phyloP scores from a whole-genome alignment of 2,888 invertebrate species.

The Lithophane ornitopus region DNA sequence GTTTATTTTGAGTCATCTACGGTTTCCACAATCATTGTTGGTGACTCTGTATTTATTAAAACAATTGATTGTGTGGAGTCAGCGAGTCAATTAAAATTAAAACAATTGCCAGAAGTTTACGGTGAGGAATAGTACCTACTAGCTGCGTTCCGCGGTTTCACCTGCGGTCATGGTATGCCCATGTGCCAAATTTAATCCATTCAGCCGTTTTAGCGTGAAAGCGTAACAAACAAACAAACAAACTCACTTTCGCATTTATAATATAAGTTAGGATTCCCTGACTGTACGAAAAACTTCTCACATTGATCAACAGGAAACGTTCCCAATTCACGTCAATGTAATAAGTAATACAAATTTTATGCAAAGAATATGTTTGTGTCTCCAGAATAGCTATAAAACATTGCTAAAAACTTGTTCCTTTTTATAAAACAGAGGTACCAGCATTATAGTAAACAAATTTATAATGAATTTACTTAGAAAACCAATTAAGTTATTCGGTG shows the following conservation, averaged over 20 bases:
- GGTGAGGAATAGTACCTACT: background rate
- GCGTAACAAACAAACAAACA: too few relatives aligned
- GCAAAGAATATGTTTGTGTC: background rate
- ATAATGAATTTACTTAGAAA: background rate
- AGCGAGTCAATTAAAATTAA: constrained; percentile 30
- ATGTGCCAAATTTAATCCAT: too few relatives aligned
- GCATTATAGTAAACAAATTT: background rate
- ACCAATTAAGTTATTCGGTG: constrained; percentile 3
- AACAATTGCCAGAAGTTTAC: background rate
- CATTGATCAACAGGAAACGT: constrained; percentile 6
- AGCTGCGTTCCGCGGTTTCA: too few relatives aligned
- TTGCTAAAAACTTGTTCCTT: constrained; percentile 3
- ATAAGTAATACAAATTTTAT: background rate
- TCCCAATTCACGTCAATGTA: background rate
- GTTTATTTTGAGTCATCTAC: constrained; percentile 1
- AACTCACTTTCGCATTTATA: too few relatives aligned
- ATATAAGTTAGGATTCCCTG: too few relatives aligned
- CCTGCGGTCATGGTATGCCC: too few relatives aligned
- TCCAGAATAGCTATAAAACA: background rate
- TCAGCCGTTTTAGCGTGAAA: too few relatives aligned
- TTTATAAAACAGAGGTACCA: background rate
- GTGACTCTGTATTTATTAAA: constrained; percentile 15
- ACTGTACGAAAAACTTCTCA: background rate
- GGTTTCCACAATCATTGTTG: constrained; percentile 23
- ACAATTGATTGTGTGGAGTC: constrained; percentile 45